Percentiles rank a stretch among this genome's conserved stretches.
Evolutionary conservation across 2,888 invertebrate species (phyloP).

Genomic region (Apodemia duryi): DNA sequence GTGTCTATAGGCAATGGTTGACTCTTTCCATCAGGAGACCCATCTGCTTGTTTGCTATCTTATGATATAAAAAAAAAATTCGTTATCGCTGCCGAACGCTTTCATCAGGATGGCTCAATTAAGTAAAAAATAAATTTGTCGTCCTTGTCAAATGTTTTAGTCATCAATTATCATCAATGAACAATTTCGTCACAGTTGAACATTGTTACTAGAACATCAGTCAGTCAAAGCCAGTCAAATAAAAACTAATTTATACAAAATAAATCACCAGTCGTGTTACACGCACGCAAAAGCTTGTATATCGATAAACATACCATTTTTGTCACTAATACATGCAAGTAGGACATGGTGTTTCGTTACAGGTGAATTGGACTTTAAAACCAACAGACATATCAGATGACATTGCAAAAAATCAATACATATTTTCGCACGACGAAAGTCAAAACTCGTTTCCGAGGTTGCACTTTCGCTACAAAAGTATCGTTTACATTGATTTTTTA

Average conservation of each 20-base stretch:
- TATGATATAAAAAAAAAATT: too few species aligned
- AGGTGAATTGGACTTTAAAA: constrained; percentile 28
- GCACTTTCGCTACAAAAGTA: constrained; percentile 25
- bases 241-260: not conserved
- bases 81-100: too few species aligned
- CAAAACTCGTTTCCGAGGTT: constrained; percentile 22
- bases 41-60: too few species aligned
- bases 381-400: constrained; percentile 25
- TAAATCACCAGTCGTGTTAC: not conserved
- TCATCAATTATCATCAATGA: too few species aligned
- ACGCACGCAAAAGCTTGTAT: constrained; percentile 7
- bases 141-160: too few species aligned
- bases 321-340: constrained; percentile 10
- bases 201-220: too few species aligned
- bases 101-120: too few species aligned
- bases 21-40: too few species aligned
- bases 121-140: too few species aligned
- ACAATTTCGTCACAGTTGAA: too few species aligned
- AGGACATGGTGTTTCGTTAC: constrained; percentile 28
- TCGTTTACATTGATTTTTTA: not conserved
- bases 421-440: constrained; percentile 23
- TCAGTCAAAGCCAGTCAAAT: not conserved
- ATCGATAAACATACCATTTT: not conserved
- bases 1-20: too few species aligned
- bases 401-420: constrained; percentile 26